phyloP scores from a whole-genome alignment of 2,888 invertebrate species.

The Acanthosoma haemorrhoidale region DNA sequence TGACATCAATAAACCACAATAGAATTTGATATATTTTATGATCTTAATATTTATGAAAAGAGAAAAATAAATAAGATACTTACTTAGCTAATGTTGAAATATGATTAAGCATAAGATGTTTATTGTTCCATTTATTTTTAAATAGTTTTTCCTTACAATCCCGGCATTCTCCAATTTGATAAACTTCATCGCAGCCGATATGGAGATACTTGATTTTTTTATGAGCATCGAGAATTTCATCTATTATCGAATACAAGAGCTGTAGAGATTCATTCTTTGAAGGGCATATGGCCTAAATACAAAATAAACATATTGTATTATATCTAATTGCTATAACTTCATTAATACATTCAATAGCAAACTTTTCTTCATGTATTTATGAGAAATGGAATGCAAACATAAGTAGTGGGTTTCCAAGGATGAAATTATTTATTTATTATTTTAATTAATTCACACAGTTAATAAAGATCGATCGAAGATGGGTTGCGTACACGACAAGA shows the following conservation, averaged over 20 bases:
- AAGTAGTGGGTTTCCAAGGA: too few species aligned
- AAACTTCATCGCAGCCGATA: slow-evolving; percentile 80
- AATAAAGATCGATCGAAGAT: too few species aligned
- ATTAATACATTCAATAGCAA: too few species aligned
- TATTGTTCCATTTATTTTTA: slow-evolving; percentile 49
- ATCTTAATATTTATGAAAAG: neutral
- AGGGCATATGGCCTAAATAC: slow-evolving; percentile 60
- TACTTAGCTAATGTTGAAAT: slow-evolving; percentile 52
- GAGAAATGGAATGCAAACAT: too few species aligned
- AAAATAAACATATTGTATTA: neutral
- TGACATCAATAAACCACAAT: neutral
- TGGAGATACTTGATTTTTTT: slow-evolving; percentile 57
- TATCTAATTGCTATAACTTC: neutral
- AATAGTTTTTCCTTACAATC: slow-evolving; percentile 49
- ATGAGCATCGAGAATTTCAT: slow-evolving; percentile 60
- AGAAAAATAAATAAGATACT: slow-evolving; percentile 19
- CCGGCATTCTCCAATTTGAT: slow-evolving; percentile 59
- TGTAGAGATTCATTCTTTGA: slow-evolving; percentile 54
- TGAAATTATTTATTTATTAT: too few species aligned
- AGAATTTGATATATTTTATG: neutral
- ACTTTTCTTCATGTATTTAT: too few species aligned
- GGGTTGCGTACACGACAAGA: too few species aligned
- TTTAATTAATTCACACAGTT: too few species aligned
- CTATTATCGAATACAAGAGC: slow-evolving; percentile 62
- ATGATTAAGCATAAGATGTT: slow-evolving; percentile 58